Evolutionary conservation across 2,797 vertebrate species (phyloP).

Genomic region (Acanthurus lineatus): DNA sequence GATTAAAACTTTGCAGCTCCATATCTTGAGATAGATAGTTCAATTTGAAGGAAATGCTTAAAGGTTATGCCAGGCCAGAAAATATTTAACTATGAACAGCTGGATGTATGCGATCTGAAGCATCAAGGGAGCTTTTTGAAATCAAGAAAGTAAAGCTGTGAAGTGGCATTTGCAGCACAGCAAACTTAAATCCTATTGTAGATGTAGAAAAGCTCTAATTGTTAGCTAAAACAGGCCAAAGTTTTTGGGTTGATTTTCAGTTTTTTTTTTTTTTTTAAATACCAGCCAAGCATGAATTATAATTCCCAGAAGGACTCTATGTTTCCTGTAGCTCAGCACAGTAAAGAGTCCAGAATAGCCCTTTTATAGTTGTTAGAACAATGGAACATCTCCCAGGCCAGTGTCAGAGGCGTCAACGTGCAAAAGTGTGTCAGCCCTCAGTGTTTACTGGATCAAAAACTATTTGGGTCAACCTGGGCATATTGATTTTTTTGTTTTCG

Average conservation of each 20-base stretch:
- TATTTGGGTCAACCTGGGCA: slow-evolving; percentile 47
- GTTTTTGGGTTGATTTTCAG: slow-evolving; percentile 40
- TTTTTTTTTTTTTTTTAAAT: slow-evolving; percentile 30
- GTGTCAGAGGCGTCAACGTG: slow-evolving; percentile 41
- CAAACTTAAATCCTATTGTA: slow-evolving; percentile 11
- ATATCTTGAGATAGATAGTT: slow-evolving; percentile 39
- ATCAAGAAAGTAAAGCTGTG: slow-evolving; percentile 8
- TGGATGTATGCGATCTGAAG: slow-evolving; percentile 36
- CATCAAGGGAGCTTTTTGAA: slow-evolving; percentile 15
- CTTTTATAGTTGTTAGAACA: slow-evolving; percentile 44
- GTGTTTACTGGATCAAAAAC: slow-evolving; percentile 46
- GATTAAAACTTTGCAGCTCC: slow-evolving; percentile 45
- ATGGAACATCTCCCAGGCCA: slow-evolving; percentile 28
- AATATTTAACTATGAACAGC: slow-evolving; percentile 15
- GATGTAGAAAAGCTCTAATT: slow-evolving; percentile 3
- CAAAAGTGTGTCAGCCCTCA: slow-evolving; percentile 46
- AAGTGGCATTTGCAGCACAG: slow-evolving; percentile 1
- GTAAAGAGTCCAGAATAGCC: slow-evolving; percentile 22
- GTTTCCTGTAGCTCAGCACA: slow-evolving; percentile 24
- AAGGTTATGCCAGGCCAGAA: slow-evolving; percentile 38
- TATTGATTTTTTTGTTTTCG: slow-evolving; percentile 29
- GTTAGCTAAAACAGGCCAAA: slow-evolving; percentile 30
- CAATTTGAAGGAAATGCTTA: slow-evolving; percentile 34
- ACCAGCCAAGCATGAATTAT: slow-evolving; percentile 21
- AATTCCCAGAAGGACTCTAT: slow-evolving; percentile 46